phyloP scores from a whole-genome alignment of 2,797 vertebrate genomes.

The Myripristis jacobus region DNA sequence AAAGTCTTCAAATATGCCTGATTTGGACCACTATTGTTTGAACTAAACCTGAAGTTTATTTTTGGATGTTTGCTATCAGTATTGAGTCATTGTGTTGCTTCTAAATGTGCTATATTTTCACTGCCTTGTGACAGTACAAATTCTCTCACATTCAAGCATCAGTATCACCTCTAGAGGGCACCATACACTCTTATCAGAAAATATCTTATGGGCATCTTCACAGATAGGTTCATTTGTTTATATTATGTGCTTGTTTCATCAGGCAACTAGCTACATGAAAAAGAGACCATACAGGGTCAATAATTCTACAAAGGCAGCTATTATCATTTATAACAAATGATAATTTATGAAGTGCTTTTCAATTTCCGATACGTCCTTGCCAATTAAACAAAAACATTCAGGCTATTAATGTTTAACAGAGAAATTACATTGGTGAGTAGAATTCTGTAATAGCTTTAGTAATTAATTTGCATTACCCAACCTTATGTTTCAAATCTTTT shows the following conservation, averaged over 20 bases:
- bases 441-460: not conserved
- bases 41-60: constrained; percentile 10
- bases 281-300: constrained; percentile 8
- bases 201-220: not conserved
- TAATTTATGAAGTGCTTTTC: not conserved
- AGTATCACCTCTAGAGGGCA: constrained; percentile 70
- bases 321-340: constrained; percentile 27
- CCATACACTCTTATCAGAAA: constrained; percentile 40
- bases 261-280: not conserved
- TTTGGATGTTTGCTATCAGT: constrained; percentile 23
- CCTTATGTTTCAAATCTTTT: constrained; percentile 74
- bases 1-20: not conserved
- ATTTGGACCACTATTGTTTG: constrained; percentile 20
- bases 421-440: not conserved
- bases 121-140: not conserved
- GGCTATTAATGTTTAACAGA: not conserved
- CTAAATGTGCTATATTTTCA: not conserved
- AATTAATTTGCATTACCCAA: constrained; percentile 22
- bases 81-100: not conserved
- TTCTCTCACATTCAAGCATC: constrained; percentile 4
- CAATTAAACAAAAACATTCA: too few species aligned
- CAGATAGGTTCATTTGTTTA: not conserved
- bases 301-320: constrained; percentile 32
- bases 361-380: not conserved
- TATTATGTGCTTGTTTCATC: constrained; percentile 2